These are phyloP conservation scores for Eubasilissa splendida DNA, from an alignment of 2,888 invertebrate species.

Conservation along the genomic window DNA sequence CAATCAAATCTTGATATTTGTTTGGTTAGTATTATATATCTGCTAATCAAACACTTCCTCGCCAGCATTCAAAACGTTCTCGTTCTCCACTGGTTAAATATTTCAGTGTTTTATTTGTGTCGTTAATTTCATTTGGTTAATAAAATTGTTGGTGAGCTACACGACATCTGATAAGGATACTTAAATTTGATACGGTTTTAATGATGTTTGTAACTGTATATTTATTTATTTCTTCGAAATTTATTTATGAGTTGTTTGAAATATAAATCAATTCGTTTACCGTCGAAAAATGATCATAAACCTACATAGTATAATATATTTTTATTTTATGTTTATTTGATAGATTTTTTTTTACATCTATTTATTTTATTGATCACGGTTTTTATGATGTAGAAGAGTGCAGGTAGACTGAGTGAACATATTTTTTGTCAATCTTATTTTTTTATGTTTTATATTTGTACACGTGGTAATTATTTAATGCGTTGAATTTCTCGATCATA, in stretches of 20 bases:
- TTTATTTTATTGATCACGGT: no score
- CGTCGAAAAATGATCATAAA: no score
- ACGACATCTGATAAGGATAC: constrained; percentile 38
- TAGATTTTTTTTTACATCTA: no score
- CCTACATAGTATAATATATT: no score
- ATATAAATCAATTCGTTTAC: constrained; percentile 18
- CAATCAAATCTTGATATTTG: no score
- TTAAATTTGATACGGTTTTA: constrained; percentile 37
- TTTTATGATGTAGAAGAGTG: no score
- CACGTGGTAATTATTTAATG: no score
- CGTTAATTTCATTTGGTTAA: constrained; percentile 33
- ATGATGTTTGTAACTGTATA: constrained; percentile 33
- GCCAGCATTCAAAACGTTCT: not conserved
- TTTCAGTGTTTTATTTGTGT: constrained; percentile 13
- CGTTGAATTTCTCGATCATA: not conserved
- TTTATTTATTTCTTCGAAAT: constrained; percentile 16
- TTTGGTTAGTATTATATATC: no score
- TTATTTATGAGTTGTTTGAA: constrained; percentile 32
- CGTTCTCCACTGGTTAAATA: constrained; percentile 10
- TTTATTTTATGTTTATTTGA: not conserved
- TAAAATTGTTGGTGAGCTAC: constrained; percentile 32
- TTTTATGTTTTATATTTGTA: no score
- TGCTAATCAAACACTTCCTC: no score
- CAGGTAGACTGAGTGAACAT: no score
- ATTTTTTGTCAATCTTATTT: no score